Conservation (phyloP, 2,888 invertebrate species). For the Callosobruchus maculatus region DNA sequence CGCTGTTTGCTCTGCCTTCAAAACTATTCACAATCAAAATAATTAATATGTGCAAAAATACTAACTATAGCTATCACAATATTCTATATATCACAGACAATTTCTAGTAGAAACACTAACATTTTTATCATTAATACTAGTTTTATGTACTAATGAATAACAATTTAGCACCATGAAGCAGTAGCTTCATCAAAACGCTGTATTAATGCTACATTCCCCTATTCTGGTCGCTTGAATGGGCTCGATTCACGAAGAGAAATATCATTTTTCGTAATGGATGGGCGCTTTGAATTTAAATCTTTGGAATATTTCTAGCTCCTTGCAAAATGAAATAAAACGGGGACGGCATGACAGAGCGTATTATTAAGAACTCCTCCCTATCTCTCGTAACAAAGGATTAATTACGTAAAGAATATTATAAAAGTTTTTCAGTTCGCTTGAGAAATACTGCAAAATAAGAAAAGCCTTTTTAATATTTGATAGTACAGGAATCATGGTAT, state of each 20-base stretch:
- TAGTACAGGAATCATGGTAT: background rate
- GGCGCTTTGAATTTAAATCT: background rate
- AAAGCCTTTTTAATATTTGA: constrained; percentile 42
- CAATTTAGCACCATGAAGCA: too few species aligned
- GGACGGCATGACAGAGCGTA: background rate
- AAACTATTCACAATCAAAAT: too few species aligned
- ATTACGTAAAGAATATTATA: constrained; percentile 22
- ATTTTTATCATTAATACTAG: too few species aligned
- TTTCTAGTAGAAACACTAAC: too few species aligned
- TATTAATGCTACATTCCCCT: background rate
- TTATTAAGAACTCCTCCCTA: background rate
- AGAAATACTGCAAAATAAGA: constrained; percentile 32
- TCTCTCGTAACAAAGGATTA: constrained; percentile 14
- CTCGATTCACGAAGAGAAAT: background rate
- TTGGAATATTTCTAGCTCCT: background rate
- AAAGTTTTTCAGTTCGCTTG: constrained; percentile 30
- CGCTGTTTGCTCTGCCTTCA: too few species aligned
- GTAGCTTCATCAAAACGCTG: too few species aligned
- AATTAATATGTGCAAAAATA: too few species aligned
- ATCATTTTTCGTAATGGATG: background rate
- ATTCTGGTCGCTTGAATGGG: background rate
- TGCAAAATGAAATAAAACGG: background rate
- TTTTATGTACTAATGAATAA: too few species aligned
- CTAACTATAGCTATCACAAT: too few species aligned
- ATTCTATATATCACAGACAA: too few species aligned